These are phyloP conservation scores for Sebastes umbrosus DNA, from an alignment of 2,797 vertebrate species.

Conservation along the genomic window DNA sequence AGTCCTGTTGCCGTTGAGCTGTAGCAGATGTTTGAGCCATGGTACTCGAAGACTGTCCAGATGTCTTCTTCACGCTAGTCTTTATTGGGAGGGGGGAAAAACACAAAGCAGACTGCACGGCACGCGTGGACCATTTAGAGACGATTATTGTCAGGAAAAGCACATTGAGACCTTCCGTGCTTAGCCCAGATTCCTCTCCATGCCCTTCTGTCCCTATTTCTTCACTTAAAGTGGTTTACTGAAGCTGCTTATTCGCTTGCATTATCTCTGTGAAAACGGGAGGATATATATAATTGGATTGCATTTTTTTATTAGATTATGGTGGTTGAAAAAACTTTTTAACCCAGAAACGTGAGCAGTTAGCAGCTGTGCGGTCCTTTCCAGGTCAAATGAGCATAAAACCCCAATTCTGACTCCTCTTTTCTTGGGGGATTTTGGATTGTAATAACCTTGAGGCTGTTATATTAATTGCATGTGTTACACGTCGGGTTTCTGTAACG, in stretches of 20 bases:
- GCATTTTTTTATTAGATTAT: constrained; percentile 36
- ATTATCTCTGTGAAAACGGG: constrained; percentile 48
- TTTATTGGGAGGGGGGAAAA: constrained; percentile 25
- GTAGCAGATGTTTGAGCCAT: constrained; percentile 59
- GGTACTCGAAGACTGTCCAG: constrained; percentile 60
- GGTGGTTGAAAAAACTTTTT: constrained; percentile 23
- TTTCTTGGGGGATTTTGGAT: constrained; percentile 40
- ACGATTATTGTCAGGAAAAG: constrained; percentile 42
- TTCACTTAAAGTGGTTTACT: constrained; percentile 48
- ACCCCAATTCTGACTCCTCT: constrained; percentile 21
- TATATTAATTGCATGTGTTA: constrained; percentile 42
- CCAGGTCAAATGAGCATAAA: constrained; percentile 30
- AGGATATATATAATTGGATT: constrained; percentile 59
- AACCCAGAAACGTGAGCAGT: not conserved
- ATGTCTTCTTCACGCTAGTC: constrained; percentile 51
- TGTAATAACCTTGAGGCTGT: constrained; percentile 39
- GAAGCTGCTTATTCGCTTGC: constrained; percentile 45
- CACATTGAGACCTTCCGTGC: constrained; percentile 30
- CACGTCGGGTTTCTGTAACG: constrained; percentile 7
- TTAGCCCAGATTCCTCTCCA: constrained; percentile 36
- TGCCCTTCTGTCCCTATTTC: constrained; percentile 37
- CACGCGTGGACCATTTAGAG: constrained; percentile 43
- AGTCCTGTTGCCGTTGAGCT: constrained; percentile 32
- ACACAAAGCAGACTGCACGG: constrained; percentile 32
- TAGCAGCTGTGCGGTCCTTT: constrained; percentile 7